Conservation (phyloP, 2,113 vertebrate genomes). For the Poeciliopsis retropinna region DNA sequence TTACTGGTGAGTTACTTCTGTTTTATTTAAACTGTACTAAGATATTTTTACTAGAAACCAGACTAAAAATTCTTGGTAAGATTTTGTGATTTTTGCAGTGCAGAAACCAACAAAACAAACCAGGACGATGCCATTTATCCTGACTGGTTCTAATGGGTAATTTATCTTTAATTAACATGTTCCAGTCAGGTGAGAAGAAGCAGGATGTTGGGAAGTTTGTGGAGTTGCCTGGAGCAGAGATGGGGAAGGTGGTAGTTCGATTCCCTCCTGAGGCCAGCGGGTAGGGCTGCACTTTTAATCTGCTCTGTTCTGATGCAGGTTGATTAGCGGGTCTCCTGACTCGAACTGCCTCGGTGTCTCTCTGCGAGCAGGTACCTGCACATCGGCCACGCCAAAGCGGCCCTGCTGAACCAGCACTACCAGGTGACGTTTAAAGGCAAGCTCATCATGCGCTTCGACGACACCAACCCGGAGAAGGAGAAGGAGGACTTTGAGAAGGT, state of each 20-base stretch:
- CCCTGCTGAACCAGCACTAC: slow-evolving; percentile 98
- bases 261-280: slow-evolving; percentile 99
- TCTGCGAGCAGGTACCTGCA: slow-evolving; percentile 88
- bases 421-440: slow-evolving; percentile 97
- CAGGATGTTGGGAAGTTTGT: slow-evolving; percentile 95
- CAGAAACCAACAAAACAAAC: no score
- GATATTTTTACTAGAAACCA: no score
- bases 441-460: slow-evolving; percentile 99
- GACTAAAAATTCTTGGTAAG: no score
- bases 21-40: no score
- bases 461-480: slow-evolving; percentile 99
- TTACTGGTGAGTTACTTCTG: no score
- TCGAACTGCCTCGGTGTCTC: accelerated
- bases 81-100: no score
- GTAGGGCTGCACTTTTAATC: slow-evolving; percentile 65
- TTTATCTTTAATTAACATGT: neutral
- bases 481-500: slow-evolving; percentile 99
- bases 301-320: neutral
- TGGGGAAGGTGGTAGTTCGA: slow-evolving; percentile 96
- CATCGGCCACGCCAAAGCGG: slow-evolving; percentile 97
- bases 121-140: no score
- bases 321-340: neutral
- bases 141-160: no score
- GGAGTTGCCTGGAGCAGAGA: slow-evolving; percentile 94
- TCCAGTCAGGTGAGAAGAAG: slow-evolving; percentile 91